phyloP scores from a whole-genome alignment of 2,797 vertebrate species.

The Graptemys geographica region DNA sequence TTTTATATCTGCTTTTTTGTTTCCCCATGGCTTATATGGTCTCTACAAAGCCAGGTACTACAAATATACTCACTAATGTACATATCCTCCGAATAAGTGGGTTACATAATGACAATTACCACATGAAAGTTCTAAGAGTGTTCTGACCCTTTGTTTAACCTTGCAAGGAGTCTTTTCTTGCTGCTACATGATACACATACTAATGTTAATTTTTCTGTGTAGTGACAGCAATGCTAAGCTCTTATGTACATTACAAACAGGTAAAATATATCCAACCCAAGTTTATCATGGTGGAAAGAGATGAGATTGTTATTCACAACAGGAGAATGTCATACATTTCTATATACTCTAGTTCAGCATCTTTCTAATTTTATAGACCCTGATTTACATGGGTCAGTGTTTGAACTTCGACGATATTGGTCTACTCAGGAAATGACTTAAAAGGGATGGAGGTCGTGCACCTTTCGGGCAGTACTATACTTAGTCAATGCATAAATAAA shows the following conservation, averaged over 20 bases:
- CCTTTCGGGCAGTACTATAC: constrained; percentile 59
- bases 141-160: constrained; percentile 51
- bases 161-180: constrained; percentile 45
- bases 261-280: constrained; percentile 35
- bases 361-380: constrained; percentile 73
- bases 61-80: constrained; percentile 30
- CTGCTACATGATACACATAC: constrained; percentile 17
- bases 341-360: constrained; percentile 71
- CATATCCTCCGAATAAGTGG: constrained; percentile 12
- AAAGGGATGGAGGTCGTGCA: constrained; percentile 50
- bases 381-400: constrained; percentile 77
- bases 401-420: constrained; percentile 66
- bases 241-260: constrained; percentile 58
- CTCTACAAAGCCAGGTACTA: constrained; percentile 48
- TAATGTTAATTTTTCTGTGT: constrained; percentile 42
- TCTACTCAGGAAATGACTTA: constrained; percentile 62
- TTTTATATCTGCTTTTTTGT: constrained; percentile 61
- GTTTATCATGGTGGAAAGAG: constrained; percentile 43
- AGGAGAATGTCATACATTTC: constrained; percentile 63
- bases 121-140: constrained; percentile 49
- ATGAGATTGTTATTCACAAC: constrained; percentile 68
- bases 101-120: constrained; percentile 33
- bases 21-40: constrained; percentile 20
- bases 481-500: constrained; percentile 73
- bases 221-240: constrained; percentile 26